Evolutionary conservation across 2,113 vertebrate genomes (phyloP), one percentile per base, ranked within the genome.

Genomic region (Rhea americana): DNA sequence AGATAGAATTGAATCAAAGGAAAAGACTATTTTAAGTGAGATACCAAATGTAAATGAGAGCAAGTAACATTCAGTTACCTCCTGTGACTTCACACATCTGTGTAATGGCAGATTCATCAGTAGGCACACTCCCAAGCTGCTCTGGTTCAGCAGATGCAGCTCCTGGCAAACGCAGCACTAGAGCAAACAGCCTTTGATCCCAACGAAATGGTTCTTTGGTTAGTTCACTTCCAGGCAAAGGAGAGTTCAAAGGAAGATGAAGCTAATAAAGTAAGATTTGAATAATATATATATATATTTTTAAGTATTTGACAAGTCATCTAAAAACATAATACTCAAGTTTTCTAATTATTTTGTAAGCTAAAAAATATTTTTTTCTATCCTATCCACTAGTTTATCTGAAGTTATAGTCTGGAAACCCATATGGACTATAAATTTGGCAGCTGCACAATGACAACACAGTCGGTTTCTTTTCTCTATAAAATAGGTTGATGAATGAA

Each of bases 1-100:
- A 74, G 11, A 7, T 51, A 35, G 81, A 61, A 26, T 2, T n/a
- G 41, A 87, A 47, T 41, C 59, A 50, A 77, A 80, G 20, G 45
- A 59, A 89, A 76, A 82, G 0, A 72, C 4, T 48, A 66, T 28
- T 77, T 59, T 4, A 87, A 87, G 43, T 50, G 56, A 87, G 82
- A 91, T 45, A 26, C 25, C 41, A 68, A 81, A 70, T 1, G 5
- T 48, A 47, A 75, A 70, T 7, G 59, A 68, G 87, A 82, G 30
- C 41, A 37, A 90, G 59, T 9, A 92, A 48, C 20, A 65, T 22
- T 7, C 32, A 67, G 5, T 82, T 98, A 99, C 99, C 99, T 99
- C 99, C 99, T 48, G 99, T 99, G 97, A 99, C 99, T 97, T 99
- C 99, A 81, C 99, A 99, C 99, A 99, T 99, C 97, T 99, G 99